Percentiles rank a stretch among this genome's conserved stretches.
Conservation (phyloP, 2,888 invertebrate genomes). For the Parelbella ahira region DNA sequence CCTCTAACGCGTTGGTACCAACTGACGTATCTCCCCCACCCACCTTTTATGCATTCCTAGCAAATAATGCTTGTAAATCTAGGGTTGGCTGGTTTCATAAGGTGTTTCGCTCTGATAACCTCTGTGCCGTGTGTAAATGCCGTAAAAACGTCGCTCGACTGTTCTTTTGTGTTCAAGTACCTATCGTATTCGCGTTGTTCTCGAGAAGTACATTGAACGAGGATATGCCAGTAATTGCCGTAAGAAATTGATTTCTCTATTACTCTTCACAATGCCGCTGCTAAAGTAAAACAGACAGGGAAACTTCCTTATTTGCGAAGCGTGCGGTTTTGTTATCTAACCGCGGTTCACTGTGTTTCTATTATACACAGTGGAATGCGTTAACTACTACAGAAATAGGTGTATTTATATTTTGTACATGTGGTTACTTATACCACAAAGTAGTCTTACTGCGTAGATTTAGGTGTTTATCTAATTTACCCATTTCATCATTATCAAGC, state of each 20-base stretch:
- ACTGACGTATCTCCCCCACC: conserved; percentile 38
- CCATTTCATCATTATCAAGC: too few relatives aligned
- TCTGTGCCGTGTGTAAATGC: conserved; percentile 14
- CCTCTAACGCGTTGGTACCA: conserved; percentile 71
- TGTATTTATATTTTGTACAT: too few relatives aligned
- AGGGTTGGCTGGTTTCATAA: conserved; percentile 22
- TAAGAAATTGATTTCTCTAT: conserved; percentile 5
- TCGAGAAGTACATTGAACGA: conserved; percentile 6
- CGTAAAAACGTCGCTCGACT: conserved; percentile 13
- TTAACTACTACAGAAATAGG: too few relatives aligned
- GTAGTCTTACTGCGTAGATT: too few relatives aligned
- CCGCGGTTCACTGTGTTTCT: conserved; percentile 5
- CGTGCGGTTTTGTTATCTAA: conserved; percentile 17
- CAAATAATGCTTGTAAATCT: conserved; percentile 8
- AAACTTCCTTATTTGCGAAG: conserved; percentile 13
- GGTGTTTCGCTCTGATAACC: conserved; percentile 19
- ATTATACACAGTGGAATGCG: conserved; percentile 10
- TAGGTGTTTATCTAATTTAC: too few relatives aligned
- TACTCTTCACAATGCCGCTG: neutral
- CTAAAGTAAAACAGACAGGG: conserved; percentile 1
- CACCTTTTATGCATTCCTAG: conserved; percentile 8
- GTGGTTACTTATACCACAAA: too few relatives aligned
- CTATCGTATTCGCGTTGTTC: conserved; percentile 2
- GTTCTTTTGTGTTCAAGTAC: conserved; percentile 6
- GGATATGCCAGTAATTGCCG: neutral